These are phyloP conservation scores for Halcyon leucocephala DNA, from an alignment of 2,797 vertebrate genomes.

Conservation along the genomic window DNA sequence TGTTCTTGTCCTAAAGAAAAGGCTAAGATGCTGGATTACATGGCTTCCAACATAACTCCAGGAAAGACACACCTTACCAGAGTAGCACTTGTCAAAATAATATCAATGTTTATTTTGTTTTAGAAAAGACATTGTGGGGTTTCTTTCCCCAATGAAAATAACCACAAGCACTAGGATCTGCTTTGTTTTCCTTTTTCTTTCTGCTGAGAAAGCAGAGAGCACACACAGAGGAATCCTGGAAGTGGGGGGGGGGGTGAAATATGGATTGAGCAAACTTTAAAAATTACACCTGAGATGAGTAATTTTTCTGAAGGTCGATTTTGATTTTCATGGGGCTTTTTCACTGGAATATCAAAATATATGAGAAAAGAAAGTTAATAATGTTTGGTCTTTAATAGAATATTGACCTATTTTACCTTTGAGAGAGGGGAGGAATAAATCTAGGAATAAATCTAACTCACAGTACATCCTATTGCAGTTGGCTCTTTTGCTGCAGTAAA, in stretches of 20 bases:
- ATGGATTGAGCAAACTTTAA: background rate
- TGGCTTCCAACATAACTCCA: background rate
- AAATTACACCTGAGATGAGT: background rate
- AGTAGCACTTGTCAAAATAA: background rate
- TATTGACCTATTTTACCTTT: slow-evolving; percentile 43
- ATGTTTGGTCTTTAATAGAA: background rate
- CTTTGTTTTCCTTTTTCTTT: background rate
- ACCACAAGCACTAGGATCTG: background rate
- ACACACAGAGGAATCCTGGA: background rate
- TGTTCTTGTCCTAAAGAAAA: background rate
- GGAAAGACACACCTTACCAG: background rate
- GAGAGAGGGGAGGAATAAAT: background rate
- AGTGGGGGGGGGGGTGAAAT: background rate
- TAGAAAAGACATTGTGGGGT: fast-evolving
- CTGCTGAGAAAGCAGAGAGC: background rate
- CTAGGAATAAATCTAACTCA: background rate
- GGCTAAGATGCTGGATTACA: background rate
- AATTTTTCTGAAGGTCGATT: background rate
- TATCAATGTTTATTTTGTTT: background rate
- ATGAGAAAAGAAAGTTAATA: slow-evolving; percentile 5
- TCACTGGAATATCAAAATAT: slow-evolving; percentile 7
- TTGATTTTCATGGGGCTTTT: background rate
- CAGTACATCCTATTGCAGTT: background rate
- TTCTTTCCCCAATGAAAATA: background rate
- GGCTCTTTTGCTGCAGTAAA: slow-evolving; percentile 2